Evolutionary conservation across 2,888 invertebrate species (phyloP).

Genomic region (Allolobophora icterica): DNA sequence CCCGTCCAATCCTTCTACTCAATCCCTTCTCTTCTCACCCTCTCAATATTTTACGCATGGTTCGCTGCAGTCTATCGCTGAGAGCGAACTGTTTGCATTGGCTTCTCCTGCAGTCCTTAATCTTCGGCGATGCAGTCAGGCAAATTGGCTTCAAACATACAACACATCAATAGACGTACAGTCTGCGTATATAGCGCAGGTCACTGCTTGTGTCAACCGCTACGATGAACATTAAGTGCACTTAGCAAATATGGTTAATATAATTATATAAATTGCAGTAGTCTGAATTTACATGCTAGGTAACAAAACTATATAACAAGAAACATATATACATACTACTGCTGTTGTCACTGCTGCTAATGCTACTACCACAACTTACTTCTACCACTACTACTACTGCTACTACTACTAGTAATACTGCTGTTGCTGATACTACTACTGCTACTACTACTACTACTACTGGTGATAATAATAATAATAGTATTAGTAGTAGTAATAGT

Average conservation of each 20-base stretch:
- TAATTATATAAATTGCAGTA: not conserved
- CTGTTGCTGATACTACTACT: too few species aligned
- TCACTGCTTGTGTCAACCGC: not conserved
- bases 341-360: too few species aligned
- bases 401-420: too few species aligned
- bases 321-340: too few species aligned
- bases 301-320: not conserved
- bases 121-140: not conserved
- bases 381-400: too few species aligned
- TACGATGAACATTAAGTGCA: not conserved
- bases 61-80: not conserved
- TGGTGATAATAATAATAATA: too few species aligned
- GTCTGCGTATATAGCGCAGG: not conserved
- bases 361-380: too few species aligned
- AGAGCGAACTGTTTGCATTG: not conserved
- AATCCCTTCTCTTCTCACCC: not conserved
- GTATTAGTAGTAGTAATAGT: too few species aligned
- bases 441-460: too few species aligned
- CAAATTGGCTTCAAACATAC: constrained; percentile 11
- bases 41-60: not conserved
- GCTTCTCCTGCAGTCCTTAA: not conserved
- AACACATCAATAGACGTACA: not conserved
- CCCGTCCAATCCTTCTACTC: not conserved
- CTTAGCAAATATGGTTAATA: not conserved
- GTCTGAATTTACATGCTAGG: not conserved